phyloP scores from a whole-genome alignment of 2,797 vertebrate species.

The Hypotaenidia okinawae region DNA sequence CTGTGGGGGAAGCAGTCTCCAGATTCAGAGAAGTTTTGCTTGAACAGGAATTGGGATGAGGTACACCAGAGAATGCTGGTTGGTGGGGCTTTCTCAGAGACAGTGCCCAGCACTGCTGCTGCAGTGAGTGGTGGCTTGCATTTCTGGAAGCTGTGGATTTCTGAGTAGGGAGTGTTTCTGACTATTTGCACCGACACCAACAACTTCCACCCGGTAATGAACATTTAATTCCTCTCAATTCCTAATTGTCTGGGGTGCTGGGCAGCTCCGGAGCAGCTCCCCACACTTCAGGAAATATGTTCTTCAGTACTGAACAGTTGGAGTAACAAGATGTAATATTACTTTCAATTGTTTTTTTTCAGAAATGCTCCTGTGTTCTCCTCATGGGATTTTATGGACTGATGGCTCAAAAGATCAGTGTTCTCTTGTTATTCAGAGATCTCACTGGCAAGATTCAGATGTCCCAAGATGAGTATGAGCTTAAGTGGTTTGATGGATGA shows the following conservation, averaged over 20 bases:
- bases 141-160: not conserved
- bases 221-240: not conserved
- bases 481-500: conserved; percentile 34
- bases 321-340: not conserved
- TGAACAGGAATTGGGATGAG: not conserved
- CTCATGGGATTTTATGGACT: not conserved
- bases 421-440: not conserved
- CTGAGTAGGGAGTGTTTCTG: not conserved
- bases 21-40: not conserved
- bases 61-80: not conserved
- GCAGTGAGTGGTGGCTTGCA: rapidly evolving
- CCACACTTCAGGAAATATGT: not conserved
- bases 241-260: not conserved
- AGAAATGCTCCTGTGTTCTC: not conserved
- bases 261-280: not conserved
- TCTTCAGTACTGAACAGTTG: not conserved
- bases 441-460: not conserved
- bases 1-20: not conserved
- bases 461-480: not conserved
- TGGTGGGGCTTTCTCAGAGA: not conserved
- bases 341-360: not conserved
- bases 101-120: not conserved
- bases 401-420: not conserved
- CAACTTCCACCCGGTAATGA: not conserved
- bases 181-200: not conserved